phyloP scores from a whole-genome alignment of 2,888 invertebrate genomes.

The Athalia rosae region DNA sequence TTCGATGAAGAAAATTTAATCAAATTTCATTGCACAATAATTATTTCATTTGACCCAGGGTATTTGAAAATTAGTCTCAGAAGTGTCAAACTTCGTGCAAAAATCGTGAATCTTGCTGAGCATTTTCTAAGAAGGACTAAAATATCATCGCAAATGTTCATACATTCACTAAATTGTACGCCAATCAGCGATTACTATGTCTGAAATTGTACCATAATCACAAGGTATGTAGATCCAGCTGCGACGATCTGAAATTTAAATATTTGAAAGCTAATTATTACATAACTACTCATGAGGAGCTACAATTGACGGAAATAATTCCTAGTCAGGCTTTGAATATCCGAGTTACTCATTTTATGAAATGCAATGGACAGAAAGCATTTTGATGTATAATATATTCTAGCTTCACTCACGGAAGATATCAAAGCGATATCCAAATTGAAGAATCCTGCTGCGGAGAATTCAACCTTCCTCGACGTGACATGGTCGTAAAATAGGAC shows the following conservation, averaged over 20 bases:
- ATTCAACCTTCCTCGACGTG: conserved; percentile 19
- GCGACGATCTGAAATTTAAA: conserved; percentile 3
- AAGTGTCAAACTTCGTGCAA: too few relatives aligned
- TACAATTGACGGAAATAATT: background rate
- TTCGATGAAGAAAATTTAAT: too few relatives aligned
- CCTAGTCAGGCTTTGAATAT: background rate
- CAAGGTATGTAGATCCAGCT: conserved; percentile 19
- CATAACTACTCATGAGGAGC: background rate
- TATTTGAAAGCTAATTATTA: background rate
- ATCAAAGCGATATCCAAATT: conserved; percentile 26
- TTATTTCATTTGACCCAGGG: too few relatives aligned
- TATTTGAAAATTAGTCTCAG: too few relatives aligned
- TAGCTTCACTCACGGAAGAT: conserved; percentile 5
- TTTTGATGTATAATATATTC: background rate
- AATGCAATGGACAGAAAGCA: background rate
- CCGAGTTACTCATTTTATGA: background rate
- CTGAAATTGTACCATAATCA: conserved; percentile 30
- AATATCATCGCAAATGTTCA: too few relatives aligned
- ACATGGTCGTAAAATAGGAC: conserved; percentile 42
- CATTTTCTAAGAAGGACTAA: too few relatives aligned
- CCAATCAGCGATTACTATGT: background rate
- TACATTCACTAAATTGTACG: background rate
- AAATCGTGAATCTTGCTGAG: too few relatives aligned
- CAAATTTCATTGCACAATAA: too few relatives aligned
- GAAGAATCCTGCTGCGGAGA: conserved; percentile 43